Conservation (phyloP, 2,797 vertebrate species). For the Syngnathus acus region DNA sequence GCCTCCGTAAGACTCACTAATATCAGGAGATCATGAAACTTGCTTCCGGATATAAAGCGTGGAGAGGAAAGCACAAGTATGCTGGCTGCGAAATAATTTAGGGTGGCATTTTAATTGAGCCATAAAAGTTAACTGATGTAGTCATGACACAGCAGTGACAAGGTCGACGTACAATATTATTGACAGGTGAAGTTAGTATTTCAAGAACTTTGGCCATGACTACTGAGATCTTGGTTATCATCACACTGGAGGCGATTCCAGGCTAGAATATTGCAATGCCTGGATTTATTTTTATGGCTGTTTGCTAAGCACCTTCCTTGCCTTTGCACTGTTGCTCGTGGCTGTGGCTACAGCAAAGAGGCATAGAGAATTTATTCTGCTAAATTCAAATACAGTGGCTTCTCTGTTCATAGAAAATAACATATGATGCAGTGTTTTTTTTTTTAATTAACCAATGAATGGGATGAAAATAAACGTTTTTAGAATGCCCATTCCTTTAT, state of each 20-base stretch:
- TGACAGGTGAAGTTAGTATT: constrained; percentile 38
- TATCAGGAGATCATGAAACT: not conserved
- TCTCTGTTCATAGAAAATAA: not conserved
- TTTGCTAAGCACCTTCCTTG: not conserved
- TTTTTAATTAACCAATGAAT: not conserved
- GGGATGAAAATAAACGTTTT: no score
- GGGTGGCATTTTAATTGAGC: constrained; percentile 43
- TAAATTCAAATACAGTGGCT: not conserved
- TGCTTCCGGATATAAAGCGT: not conserved
- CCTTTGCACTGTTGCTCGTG: not conserved
- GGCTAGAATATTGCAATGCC: not conserved
- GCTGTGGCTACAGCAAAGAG: not conserved
- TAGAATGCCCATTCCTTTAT: no score
- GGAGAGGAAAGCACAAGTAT: constrained; percentile 15
- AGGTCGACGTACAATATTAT: constrained; percentile 39
- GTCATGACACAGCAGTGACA: constrained; percentile 28
- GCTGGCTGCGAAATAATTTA: constrained; percentile 37
- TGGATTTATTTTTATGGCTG: not conserved
- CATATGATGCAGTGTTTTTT: not conserved
- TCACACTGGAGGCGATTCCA: not conserved
- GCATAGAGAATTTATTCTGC: not conserved
- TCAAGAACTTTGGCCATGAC: constrained; percentile 33
- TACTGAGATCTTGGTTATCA: constrained; percentile 13
- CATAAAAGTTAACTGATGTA: constrained; percentile 46
- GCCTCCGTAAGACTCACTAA: not conserved